These are phyloP conservation scores for Alloplasta piceator DNA, from an alignment of 2,888 invertebrate species.

Conservation along the genomic window DNA sequence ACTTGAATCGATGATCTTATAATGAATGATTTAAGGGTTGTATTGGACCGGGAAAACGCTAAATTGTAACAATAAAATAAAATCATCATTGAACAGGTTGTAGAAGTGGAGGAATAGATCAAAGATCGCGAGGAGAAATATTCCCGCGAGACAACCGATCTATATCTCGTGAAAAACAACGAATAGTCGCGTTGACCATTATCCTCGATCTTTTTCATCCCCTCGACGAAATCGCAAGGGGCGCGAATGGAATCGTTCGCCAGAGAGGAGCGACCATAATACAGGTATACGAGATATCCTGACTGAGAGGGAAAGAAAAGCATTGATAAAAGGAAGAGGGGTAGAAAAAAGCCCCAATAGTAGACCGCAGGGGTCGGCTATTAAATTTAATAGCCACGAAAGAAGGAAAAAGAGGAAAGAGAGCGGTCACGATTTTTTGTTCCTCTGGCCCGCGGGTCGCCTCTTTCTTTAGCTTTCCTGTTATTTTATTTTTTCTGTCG, in stretches of 20 bases:
- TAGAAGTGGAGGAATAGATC: neutral
- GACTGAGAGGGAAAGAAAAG: slow-evolving; percentile 47
- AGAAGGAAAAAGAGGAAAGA: slow-evolving; percentile 49
- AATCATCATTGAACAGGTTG: slow-evolving; percentile 37
- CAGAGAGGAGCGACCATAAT: neutral
- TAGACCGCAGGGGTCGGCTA: slow-evolving; percentile 68
- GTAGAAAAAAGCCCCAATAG: slow-evolving; percentile 19
- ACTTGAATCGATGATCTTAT: no score
- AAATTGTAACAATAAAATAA: slow-evolving; percentile 8
- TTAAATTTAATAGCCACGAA: slow-evolving; percentile 78
- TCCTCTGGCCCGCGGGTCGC: slow-evolving; percentile 46
- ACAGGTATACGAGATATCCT: neutral
- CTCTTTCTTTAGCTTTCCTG: slow-evolving; percentile 26
- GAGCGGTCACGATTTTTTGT: slow-evolving; percentile 65
- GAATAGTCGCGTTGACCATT: slow-evolving; percentile 45
- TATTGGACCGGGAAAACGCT: no score
- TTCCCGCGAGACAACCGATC: slow-evolving; percentile 42
- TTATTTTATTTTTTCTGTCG: neutral
- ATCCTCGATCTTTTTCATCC: slow-evolving; percentile 50
- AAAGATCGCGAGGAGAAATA: slow-evolving; percentile 36
- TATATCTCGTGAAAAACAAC: slow-evolving; percentile 42
- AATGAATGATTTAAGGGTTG: no score
- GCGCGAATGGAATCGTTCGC: slow-evolving; percentile 25
- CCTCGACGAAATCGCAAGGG: slow-evolving; percentile 46
- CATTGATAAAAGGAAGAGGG: neutral